Base-by-base conservation (phyloP, 1,140 invertebrate species). In the Ladona fulva region DNA sequence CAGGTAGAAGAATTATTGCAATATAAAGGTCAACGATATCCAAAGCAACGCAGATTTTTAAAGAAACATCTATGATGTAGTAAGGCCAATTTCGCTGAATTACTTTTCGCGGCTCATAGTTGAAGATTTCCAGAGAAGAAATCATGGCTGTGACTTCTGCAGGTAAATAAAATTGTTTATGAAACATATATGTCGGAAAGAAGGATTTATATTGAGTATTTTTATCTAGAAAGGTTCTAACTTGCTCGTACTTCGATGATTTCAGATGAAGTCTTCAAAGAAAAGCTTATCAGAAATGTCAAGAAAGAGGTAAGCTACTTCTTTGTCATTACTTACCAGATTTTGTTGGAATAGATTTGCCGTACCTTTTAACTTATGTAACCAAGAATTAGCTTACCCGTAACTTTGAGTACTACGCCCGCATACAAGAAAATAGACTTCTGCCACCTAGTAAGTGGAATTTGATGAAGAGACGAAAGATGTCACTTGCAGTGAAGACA, bases 261-360 rank as follows among this genome's bases (percentile, higher is more conserved):
- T 87, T 77, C 83, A 87, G 87, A 87, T 78, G 85, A 87, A 37
- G 89, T 91, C 76, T 90, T 87, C 81, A 92, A 93, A 83, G 93
- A 94, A 81, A 90, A 90, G 80, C 88, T 95, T 44, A 91, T 95
- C 74, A 89, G 90, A 74, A 88, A 88, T 80, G 93, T 95, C 19
- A 95, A 95, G 84, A 94, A 94, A 84, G 93, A 95, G 86, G 90
- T 91, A 81, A 87, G 84, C 82, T 66, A 37, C 29, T 37, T 37
- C 29, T 37, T 37, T 37, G 29, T 37, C n/a, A n/a, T 37, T 37
- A 37, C 8, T 37, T 5, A 37, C 8, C 8, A 8, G 1, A 37
- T 1, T 37, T 8, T 5, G 8, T 37, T 5, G 8, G 29, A 8
- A 37, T 5, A 37, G 1, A 37, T 37, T 37, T 37, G 3, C 8